These are phyloP conservation scores for Antedon bifida DNA, from an alignment of 35 echinoderm and acorn worm genomes.

Conservation along the genomic window DNA sequence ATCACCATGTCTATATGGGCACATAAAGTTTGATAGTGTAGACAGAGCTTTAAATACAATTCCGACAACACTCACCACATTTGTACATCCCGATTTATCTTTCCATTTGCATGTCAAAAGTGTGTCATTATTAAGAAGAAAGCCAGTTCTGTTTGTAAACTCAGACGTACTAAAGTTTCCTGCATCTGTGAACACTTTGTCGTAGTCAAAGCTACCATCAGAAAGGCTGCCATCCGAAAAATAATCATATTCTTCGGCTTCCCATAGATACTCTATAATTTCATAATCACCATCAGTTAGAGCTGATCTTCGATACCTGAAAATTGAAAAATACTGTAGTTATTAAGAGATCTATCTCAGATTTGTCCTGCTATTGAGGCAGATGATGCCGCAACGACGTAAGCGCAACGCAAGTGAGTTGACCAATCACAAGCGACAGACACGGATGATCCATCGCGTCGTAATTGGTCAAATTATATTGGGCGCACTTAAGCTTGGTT, in stretches of 20 bases:
- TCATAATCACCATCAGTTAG: background rate
- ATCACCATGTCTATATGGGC: too few relatives aligned
- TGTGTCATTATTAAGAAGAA: background rate
- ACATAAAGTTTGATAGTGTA: too few relatives aligned
- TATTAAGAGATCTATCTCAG: too few relatives aligned
- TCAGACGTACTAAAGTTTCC: background rate
- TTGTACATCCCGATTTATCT: background rate
- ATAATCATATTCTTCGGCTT: background rate
- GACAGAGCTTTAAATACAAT: background rate
- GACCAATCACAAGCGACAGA: too few relatives aligned
- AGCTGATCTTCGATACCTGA: background rate
- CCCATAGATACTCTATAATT: background rate
- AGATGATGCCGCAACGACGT: too few relatives aligned
- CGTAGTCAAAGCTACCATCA: background rate
- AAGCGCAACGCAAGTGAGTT: too few relatives aligned
- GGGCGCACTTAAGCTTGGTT: too few relatives aligned
- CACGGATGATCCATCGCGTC: too few relatives aligned
- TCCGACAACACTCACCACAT: background rate
- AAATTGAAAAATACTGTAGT: too few relatives aligned
- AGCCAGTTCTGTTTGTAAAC: constrained; percentile 2
- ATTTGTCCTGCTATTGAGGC: too few relatives aligned
- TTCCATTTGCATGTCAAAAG: constrained; percentile 11
- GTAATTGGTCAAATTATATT: too few relatives aligned
- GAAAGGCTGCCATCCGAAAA: background rate
- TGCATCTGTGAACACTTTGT: background rate